Percentiles rank a stretch among this genome's conserved stretches.
phyloP scores from a whole-genome alignment of 2,888 invertebrate genomes.

The Protophormia terraenovae region DNA sequence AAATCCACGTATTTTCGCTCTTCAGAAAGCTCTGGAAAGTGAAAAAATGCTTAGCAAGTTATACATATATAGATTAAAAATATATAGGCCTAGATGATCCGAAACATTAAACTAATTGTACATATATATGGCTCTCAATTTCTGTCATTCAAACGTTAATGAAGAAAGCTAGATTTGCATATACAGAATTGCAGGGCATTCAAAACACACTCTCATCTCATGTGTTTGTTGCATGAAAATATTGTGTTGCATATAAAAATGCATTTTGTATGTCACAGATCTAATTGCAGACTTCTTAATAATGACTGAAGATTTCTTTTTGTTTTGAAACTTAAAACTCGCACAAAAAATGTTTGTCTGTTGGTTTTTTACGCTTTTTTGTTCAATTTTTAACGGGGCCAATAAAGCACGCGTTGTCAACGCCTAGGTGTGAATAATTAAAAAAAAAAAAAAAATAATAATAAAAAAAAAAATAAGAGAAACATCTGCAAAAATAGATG shows the following conservation, averaged over 20 bases:
- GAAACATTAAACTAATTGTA: too few species aligned
- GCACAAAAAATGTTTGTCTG: not conserved
- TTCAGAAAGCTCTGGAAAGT: too few species aligned
- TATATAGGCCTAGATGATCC: too few species aligned
- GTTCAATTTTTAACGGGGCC: conserved; percentile 60
- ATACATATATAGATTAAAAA: too few species aligned
- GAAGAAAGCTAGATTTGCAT: too few species aligned
- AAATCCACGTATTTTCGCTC: too few species aligned
- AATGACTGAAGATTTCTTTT: conserved; percentile 23
- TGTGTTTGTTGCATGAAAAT: not conserved
- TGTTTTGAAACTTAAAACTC: conserved; percentile 12
- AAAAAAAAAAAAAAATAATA: not conserved
- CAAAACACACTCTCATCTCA: not conserved
- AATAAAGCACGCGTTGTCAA: conserved; percentile 66
- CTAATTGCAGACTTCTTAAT: conserved; percentile 47
- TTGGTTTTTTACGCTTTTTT: not conserved
- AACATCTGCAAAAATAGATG: not conserved
- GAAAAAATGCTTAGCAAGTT: too few species aligned
- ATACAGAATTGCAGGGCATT: too few species aligned
- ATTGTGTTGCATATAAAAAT: conserved; percentile 30
- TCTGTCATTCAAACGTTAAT: too few species aligned
- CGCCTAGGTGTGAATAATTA: conserved; percentile 52
- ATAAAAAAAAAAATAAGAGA: not conserved
- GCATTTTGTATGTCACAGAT: conserved; percentile 44
- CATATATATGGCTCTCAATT: too few species aligned